These are phyloP conservation scores for Brachyistius frenatus DNA, from an alignment of 2,113 vertebrate species.

Conservation along the genomic window DNA sequence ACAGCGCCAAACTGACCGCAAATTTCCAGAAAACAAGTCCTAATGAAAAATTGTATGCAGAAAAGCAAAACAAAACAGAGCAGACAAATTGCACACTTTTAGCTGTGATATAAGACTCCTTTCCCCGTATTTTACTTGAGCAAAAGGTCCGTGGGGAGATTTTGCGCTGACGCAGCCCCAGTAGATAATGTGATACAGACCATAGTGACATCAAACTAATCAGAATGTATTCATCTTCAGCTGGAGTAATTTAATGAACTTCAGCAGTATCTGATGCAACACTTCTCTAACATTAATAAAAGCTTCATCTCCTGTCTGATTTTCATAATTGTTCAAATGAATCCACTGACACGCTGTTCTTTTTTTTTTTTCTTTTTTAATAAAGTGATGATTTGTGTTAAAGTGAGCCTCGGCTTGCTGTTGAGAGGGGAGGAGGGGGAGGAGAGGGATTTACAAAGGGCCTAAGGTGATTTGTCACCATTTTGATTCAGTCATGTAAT, in stretches of 20 bases:
- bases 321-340: constrained; percentile 84
- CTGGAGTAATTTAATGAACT: constrained; percentile 82
- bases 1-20: background rate
- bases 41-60: no score
- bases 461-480: constrained; percentile 73
- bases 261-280: constrained; percentile 81
- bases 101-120: constrained; percentile 20
- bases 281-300: constrained; percentile 82
- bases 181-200: constrained; percentile 51
- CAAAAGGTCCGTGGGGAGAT: constrained; percentile 48
- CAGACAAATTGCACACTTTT: constrained; percentile 21
- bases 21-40: background rate
- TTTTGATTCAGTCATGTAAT: constrained; percentile 71
- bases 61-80: constrained; percentile 5
- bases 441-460: constrained; percentile 60
- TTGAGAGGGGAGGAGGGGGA: constrained; percentile 42
- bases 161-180: constrained; percentile 60
- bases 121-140: constrained; percentile 25
- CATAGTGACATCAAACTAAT: constrained; percentile 72
- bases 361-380: constrained; percentile 65
- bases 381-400: constrained; percentile 74
- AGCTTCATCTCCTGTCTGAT: constrained; percentile 79
- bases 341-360: constrained; percentile 62
- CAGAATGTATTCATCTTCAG: constrained; percentile 72
- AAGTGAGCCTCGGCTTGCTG: constrained; percentile 60